Evolutionary conservation across 2,797 vertebrate genomes (phyloP).

Genomic region (Protosalanx chinensis): DNA sequence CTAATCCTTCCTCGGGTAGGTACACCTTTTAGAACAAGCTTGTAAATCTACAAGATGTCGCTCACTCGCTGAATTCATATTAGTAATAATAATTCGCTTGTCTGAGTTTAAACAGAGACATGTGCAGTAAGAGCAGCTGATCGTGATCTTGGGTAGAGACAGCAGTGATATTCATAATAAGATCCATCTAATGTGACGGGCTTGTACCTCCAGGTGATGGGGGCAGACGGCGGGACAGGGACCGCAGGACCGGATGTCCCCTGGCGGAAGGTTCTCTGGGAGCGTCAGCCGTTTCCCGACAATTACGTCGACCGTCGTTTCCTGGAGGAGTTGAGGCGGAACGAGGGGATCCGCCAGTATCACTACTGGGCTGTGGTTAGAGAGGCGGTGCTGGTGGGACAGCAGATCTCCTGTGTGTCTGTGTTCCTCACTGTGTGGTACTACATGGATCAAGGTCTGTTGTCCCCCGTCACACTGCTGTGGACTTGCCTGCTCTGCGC

Average conservation of each 20-base stretch:
- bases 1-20: no score
- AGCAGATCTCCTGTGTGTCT: constrained; percentile 95
- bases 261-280: constrained; percentile 95
- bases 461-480: constrained; percentile 80
- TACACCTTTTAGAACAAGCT: no score
- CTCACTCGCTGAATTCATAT: no score
- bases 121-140: no score
- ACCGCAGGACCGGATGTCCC: constrained; percentile 58
- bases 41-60: no score
- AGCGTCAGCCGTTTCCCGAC: constrained; percentile 89
- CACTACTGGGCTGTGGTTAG: constrained; percentile 86
- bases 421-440: constrained; percentile 91
- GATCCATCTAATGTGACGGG: background rate
- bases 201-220: constrained; percentile 63
- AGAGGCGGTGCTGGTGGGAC: constrained; percentile 87
- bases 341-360: constrained; percentile 86
- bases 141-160: background rate
- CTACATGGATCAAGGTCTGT: constrained; percentile 85
- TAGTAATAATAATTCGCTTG: background rate
- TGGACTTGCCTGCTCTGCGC: constrained; percentile 74
- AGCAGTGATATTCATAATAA: background rate
- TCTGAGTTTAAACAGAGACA: background rate
- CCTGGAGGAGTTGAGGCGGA: constrained; percentile 88
- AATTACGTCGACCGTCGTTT: constrained; percentile 95
- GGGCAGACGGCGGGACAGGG: constrained; percentile 63